These are phyloP conservation scores for Phymanthus crucifer DNA, from an alignment of 92 coral and sea anemone species.

Conservation along the genomic window DNA sequence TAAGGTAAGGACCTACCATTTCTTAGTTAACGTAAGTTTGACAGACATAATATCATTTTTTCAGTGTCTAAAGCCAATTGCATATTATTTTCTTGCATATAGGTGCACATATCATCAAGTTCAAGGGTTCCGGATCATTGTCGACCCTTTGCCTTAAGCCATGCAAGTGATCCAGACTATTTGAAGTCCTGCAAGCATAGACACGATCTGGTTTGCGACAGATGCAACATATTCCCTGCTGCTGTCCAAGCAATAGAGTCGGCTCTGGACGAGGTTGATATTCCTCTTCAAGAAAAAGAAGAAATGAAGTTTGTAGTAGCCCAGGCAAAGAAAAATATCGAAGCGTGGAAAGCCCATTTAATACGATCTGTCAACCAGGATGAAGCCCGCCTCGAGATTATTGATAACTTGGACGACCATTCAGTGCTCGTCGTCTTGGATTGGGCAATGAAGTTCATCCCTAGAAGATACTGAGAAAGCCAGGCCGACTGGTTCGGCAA, in stretches of 20 bases:
- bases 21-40: not conserved
- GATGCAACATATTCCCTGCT: conserved; percentile 52
- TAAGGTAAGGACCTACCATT: conserved; percentile 33
- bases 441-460: too few relatives aligned
- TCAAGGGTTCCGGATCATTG: conserved; percentile 70
- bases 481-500: too few relatives aligned
- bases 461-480: too few relatives aligned
- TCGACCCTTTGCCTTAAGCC: conserved; percentile 62
- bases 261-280: not conserved
- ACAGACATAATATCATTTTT: not conserved
- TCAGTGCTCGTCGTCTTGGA: conserved; percentile 41
- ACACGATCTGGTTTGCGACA: conserved; percentile 56
- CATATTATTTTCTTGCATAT: not conserved
- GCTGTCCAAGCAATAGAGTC: conserved; percentile 51
- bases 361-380: not conserved
- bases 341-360: not conserved
- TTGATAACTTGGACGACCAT: not conserved
- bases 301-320: conserved; percentile 2
- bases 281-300: not conserved
- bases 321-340: not conserved
- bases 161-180: conserved; percentile 45
- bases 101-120: conserved; percentile 67
- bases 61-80: not conserved
- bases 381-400: not conserved
- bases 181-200: conserved; percentile 46